Percentiles rank a stretch among this genome's conserved stretches.
phyloP scores from a whole-genome alignment of 2,797 vertebrate species.

The Vireo griseus region DNA sequence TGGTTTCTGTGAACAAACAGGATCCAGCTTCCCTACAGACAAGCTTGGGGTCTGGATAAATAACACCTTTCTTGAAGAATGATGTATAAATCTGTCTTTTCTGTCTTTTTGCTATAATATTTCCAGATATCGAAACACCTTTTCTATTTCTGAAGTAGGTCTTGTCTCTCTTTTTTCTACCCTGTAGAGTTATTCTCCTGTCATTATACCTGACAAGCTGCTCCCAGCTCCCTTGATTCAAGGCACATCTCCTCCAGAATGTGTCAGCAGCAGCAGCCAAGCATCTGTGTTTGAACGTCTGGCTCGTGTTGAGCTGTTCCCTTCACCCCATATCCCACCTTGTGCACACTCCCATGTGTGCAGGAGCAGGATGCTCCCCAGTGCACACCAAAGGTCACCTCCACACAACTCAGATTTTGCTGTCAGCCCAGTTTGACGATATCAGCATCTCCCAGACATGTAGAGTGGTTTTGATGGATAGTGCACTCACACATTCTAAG shows the following conservation, averaged over 20 bases:
- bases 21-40: background rate
- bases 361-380: background rate
- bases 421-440: background rate
- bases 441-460: background rate
- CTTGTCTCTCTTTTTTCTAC: background rate
- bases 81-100: background rate
- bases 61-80: background rate
- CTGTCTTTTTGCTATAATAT: background rate
- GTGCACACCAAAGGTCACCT: background rate
- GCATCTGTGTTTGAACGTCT: background rate
- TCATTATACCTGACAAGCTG: background rate
- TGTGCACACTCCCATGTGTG: accelerated
- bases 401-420: background rate
- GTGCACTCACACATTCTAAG: accelerated
- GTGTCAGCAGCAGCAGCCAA: background rate
- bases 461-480: background rate
- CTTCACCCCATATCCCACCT: background rate
- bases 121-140: background rate
- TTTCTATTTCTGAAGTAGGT: background rate
- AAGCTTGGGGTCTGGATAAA: background rate
- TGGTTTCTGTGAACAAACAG: background rate
- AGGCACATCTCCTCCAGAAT: background rate
- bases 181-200: background rate
- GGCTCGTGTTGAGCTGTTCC: background rate
- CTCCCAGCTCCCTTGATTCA: background rate